Percentiles rank a stretch among this genome's conserved stretches.
phyloP scores from a whole-genome alignment of 2,113 vertebrate genomes.

The Macheiramphus alcinus region DNA sequence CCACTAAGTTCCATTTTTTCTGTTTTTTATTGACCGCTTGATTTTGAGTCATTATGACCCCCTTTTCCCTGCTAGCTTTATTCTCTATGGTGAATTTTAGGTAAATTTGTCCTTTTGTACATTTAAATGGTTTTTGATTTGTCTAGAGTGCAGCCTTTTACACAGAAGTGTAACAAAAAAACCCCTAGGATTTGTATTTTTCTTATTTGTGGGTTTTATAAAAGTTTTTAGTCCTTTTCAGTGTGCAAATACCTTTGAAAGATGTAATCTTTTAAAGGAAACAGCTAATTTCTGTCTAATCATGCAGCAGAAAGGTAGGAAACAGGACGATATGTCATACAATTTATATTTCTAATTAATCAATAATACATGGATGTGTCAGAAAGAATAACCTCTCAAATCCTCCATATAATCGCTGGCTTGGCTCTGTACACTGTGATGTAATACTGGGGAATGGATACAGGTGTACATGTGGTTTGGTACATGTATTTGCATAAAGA shows the following conservation, averaged over 20 bases:
- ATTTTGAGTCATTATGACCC: background rate
- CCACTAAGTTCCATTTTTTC: background rate
- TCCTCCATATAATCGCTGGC: background rate
- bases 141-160: background rate
- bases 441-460: background rate
- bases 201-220: background rate
- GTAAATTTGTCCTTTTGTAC: background rate
- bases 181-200: background rate
- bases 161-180: background rate
- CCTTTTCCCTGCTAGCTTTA: background rate
- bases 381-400: background rate
- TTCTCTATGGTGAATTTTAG: background rate
- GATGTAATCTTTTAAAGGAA: background rate
- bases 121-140: background rate
- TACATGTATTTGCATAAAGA: background rate
- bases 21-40: background rate
- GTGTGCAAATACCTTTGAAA: background rate
- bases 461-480: background rate
- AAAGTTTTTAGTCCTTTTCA: background rate
- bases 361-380: background rate
- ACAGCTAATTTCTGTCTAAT: background rate
- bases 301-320: background rate
- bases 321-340: background rate
- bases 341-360: background rate
- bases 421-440: background rate